Conservation (phyloP, 2,888 invertebrate genomes). For the Blastobasis adustella region DNA sequence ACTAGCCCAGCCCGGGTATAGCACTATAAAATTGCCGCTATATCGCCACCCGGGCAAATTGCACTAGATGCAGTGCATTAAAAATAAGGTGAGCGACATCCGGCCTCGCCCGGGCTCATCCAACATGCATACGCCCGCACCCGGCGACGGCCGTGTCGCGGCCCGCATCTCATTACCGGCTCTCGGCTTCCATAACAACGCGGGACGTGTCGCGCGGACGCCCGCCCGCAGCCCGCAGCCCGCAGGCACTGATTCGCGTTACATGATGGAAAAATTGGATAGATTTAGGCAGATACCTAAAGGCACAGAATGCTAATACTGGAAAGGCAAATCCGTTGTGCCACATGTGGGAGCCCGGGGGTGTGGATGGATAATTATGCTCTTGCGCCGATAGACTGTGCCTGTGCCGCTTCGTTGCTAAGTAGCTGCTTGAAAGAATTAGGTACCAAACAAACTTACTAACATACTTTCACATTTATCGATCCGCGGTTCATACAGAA, state of each 20-base stretch:
- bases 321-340: too few relatives aligned
- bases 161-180: slow-evolving; percentile 37
- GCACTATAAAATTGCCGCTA: not conserved
- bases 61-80: slow-evolving; percentile 40
- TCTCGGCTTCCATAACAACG: slow-evolving; percentile 5
- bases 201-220: slow-evolving; percentile 7
- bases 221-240: slow-evolving; percentile 1
- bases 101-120: slow-evolving; percentile 43
- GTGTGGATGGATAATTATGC: too few relatives aligned
- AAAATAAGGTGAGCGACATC: slow-evolving; percentile 47
- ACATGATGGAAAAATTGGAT: not conserved
- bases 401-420: too few relatives aligned
- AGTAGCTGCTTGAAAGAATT: too few relatives aligned
- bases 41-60: slow-evolving; percentile 23
- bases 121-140: slow-evolving; percentile 50
- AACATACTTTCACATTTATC: too few relatives aligned
- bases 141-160: slow-evolving; percentile 25
- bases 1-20: too few relatives aligned
- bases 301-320: too few relatives aligned
- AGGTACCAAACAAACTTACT: too few relatives aligned
- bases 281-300: too few relatives aligned
- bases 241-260: slow-evolving; percentile 1
- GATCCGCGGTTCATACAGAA: too few relatives aligned
- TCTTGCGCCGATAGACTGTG: too few relatives aligned
- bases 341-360: too few relatives aligned